Evolutionary conservation across 2,888 invertebrate species (phyloP).

Genomic region (Myopa testacea): DNA sequence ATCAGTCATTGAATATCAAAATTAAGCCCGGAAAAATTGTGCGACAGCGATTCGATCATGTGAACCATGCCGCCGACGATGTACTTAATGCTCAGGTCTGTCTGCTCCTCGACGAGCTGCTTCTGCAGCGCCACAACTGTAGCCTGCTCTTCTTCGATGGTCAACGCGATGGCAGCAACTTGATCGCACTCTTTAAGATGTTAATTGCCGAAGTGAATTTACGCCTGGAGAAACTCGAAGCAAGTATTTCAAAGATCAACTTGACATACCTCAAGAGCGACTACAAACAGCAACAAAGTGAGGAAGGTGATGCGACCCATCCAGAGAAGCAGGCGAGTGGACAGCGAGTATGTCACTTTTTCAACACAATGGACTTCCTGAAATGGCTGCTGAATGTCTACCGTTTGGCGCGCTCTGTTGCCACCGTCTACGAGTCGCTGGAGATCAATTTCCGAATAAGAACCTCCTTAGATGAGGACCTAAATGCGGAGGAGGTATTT

Average conservation of each 20-base stretch:
- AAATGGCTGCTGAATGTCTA: slow-evolving; percentile 28
- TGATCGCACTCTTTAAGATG: slow-evolving; percentile 50
- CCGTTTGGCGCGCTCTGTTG: background rate
- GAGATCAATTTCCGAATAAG: slow-evolving; percentile 12
- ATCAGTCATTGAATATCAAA: slow-evolving; percentile 12
- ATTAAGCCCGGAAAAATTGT: background rate
- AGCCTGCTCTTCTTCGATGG: slow-evolving; percentile 50
- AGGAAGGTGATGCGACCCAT: slow-evolving; percentile 48
- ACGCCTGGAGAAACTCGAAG: slow-evolving; percentile 41
- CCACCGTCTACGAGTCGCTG: slow-evolving; percentile 18
- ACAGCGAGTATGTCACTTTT: slow-evolving; percentile 14
- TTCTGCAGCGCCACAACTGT: slow-evolving; percentile 46
- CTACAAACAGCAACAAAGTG: background rate
- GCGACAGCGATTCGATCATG: slow-evolving; percentile 50
- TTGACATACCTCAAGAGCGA: slow-evolving; percentile 47
- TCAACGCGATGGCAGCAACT: slow-evolving; percentile 46
- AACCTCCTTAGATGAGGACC: background rate
- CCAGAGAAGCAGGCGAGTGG: slow-evolving; percentile 22
- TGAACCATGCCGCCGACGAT: slow-evolving; percentile 52
- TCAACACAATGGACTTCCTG: slow-evolving; percentile 18
- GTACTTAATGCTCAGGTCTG: slow-evolving; percentile 47
- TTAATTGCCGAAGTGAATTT: slow-evolving; percentile 54
- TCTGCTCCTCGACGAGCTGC: slow-evolving; percentile 47
- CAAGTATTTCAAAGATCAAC: slow-evolving; percentile 45
- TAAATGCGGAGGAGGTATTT: background rate